Evolutionary conservation across 2,888 invertebrate species (phyloP).

Genomic region (Stenurella melanura): DNA sequence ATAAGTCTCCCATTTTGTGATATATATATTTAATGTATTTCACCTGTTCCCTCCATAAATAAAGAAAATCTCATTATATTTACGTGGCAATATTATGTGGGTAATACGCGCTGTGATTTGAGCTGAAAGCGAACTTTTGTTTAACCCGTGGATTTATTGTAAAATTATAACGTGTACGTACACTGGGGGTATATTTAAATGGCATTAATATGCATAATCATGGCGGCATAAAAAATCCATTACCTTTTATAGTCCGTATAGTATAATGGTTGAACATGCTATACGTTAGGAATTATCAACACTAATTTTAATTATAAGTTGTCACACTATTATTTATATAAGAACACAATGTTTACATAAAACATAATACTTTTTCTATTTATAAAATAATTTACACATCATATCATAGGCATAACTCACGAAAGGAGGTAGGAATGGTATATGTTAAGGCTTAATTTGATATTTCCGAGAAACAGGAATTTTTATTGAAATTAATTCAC

Average conservation of each 20-base stretch:
- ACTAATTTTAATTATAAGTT: slow-evolving; percentile 63
- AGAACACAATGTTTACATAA: slow-evolving; percentile 55
- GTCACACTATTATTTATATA: slow-evolving; percentile 60
- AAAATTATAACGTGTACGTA: slow-evolving; percentile 54
- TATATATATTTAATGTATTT: slow-evolving; percentile 20
- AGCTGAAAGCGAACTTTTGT: slow-evolving; percentile 43
- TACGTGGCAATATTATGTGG: not conserved
- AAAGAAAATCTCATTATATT: slow-evolving; percentile 15
- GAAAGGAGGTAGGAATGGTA: slow-evolving; percentile 31
- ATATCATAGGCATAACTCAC: slow-evolving; percentile 17
- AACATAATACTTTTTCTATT: slow-evolving; percentile 50
- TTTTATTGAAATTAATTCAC: slow-evolving; percentile 28
- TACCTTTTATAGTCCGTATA: slow-evolving; percentile 65
- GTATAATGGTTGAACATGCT: slow-evolving; percentile 61
- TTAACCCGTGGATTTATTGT: slow-evolving; percentile 43
- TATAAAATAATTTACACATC: slow-evolving; percentile 54
- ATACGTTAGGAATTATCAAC: slow-evolving; percentile 60
- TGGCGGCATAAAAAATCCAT: slow-evolving; percentile 67
- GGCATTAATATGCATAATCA: slow-evolving; percentile 66
- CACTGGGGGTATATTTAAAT: slow-evolving; percentile 62
- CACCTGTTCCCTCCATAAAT: not conserved
- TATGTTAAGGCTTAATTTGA: slow-evolving; percentile 41
- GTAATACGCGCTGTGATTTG: slow-evolving; percentile 13
- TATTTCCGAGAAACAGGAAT: slow-evolving; percentile 36
- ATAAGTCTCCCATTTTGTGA: not conserved